Percentiles rank a stretch among this genome's conserved stretches.
Evolutionary conservation across 1,140 invertebrate genomes (phyloP).

Genomic region (Hermetia illucens): DNA sequence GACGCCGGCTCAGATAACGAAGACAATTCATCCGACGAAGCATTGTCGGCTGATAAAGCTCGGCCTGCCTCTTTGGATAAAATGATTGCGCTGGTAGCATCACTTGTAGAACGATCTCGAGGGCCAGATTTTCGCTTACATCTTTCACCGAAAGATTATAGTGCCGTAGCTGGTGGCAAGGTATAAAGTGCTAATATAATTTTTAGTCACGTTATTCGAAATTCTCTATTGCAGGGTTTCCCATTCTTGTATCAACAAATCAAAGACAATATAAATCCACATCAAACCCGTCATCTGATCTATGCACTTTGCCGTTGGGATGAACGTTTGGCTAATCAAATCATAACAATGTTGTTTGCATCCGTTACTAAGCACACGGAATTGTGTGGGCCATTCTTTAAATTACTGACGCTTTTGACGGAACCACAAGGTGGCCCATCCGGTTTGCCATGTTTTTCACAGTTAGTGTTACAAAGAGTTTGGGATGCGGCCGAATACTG

Average conservation of each 20-base stretch:
- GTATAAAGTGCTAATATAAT: constrained; percentile 28
- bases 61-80: constrained; percentile 85
- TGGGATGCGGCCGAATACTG: constrained; percentile 85
- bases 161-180: constrained; percentile 72
- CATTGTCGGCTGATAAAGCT: constrained; percentile 46
- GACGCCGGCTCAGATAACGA: constrained; percentile 64
- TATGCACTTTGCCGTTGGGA: constrained; percentile 84
- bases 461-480: constrained; percentile 69
- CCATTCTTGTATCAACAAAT: constrained; percentile 90
- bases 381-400: constrained; percentile 79
- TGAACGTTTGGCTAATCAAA: constrained; percentile 68
- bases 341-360: constrained; percentile 77
- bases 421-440: constrained; percentile 60
- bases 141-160: constrained; percentile 65
- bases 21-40: constrained; percentile 44
- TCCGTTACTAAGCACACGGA: constrained; percentile 81
- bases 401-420: constrained; percentile 64
- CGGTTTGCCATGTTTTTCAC: constrained; percentile 76
- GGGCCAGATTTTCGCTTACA: constrained; percentile 57
- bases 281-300: constrained; percentile 83
- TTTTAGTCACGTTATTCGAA: constrained; percentile 5
- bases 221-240: constrained; percentile 50
- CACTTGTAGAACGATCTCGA: constrained; percentile 75
- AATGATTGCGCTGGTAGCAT: constrained; percentile 82
- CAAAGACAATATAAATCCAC: constrained; percentile 78